phyloP scores from a whole-genome alignment of 2,797 vertebrate species.

The Masticophis lateralis region DNA sequence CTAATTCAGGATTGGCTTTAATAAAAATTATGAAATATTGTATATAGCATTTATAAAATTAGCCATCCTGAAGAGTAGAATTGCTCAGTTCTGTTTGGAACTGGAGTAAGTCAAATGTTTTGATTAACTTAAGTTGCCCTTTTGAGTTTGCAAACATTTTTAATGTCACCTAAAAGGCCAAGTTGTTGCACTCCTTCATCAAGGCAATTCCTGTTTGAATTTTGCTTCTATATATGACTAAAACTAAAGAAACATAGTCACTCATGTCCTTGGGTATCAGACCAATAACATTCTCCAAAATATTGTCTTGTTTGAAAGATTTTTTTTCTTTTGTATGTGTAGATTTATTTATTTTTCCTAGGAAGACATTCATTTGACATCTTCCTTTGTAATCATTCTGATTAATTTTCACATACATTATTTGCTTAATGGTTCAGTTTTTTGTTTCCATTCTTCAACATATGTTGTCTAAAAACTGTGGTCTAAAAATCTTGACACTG shows the following conservation, averaged over 20 bases:
- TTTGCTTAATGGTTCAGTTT: conserved; percentile 22
- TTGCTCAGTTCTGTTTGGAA: not conserved
- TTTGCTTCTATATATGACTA: not conserved
- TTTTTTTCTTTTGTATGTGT: conserved; percentile 22
- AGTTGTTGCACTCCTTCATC: not conserved
- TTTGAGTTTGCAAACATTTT: not conserved
- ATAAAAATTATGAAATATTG: not conserved
- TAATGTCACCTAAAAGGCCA: not conserved
- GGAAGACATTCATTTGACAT: conserved; percentile 43
- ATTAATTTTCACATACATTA: conserved; percentile 4
- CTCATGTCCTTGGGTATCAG: not conserved
- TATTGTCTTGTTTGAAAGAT: not conserved
- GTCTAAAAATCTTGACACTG: conserved; percentile 48
- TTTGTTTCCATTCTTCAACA: conserved; percentile 32
- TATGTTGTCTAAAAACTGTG: conserved; percentile 10
- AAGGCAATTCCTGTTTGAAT: not conserved
- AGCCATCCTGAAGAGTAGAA: not conserved
- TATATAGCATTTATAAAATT: not conserved
- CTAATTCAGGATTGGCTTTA: not conserved
- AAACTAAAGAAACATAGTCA: conserved; percentile 39
- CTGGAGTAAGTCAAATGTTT: not conserved
- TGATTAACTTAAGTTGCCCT: not conserved
- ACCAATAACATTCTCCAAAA: not conserved
- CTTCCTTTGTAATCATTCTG: conserved; percentile 25
- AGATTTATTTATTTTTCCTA: conserved; percentile 19